Conservation (phyloP, 2,113 vertebrate species). For the Cnemophilus loriae region DNA sequence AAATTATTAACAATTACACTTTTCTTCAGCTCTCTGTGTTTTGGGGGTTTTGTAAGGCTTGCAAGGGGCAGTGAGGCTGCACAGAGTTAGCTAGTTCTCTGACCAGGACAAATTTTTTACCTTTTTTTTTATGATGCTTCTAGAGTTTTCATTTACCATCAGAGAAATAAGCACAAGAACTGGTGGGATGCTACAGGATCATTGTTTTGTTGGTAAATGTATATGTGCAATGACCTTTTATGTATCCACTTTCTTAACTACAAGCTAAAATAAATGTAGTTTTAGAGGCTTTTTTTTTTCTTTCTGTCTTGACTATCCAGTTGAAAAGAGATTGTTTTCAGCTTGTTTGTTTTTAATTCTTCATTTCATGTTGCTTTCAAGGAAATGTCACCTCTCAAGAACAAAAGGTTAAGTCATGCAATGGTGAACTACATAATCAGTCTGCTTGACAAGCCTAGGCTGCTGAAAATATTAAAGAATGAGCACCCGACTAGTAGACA, state of each 20-base stretch:
- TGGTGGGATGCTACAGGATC: background rate
- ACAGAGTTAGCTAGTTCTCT: background rate
- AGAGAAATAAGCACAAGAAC: background rate
- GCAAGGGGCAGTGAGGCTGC: background rate
- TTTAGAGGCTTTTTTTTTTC: background rate
- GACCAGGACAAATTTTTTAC: background rate
- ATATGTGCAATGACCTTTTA: background rate
- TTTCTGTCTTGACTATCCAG: background rate
- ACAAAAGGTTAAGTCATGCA: slow-evolving; percentile 4
- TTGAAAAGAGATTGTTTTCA: background rate
- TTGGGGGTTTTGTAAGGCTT: background rate
- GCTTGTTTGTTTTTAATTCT: slow-evolving; percentile 9
- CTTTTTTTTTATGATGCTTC: background rate
- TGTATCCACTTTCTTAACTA: background rate
- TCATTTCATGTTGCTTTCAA: slow-evolving; percentile 10
- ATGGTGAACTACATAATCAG: background rate
- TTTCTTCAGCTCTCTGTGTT: background rate
- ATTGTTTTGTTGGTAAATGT: background rate
- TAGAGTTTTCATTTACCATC: background rate
- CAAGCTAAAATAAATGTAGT: background rate
- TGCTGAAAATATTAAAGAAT: background rate
- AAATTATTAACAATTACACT: background rate
- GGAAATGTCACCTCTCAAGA: slow-evolving; percentile 25
- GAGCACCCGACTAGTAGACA: background rate
- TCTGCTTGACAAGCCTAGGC: background rate